Evolutionary conservation across 2,113 vertebrate genomes (phyloP).

Genomic region (Ifrita kowaldi): DNA sequence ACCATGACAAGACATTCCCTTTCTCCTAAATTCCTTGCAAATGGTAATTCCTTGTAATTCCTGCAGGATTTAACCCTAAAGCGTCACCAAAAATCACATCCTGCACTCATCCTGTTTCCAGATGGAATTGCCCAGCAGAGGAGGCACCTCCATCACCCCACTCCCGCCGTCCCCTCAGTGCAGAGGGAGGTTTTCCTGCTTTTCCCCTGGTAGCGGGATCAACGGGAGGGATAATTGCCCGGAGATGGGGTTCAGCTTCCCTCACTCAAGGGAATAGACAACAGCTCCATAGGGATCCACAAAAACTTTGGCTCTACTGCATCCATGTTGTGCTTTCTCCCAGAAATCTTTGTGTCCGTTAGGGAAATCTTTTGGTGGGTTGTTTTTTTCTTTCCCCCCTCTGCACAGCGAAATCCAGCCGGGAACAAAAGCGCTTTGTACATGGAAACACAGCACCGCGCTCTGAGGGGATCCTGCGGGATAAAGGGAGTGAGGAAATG

Average conservation of each 20-base stretch:
- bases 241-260: not conserved
- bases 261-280: not conserved
- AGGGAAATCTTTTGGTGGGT: not conserved
- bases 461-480: not conserved
- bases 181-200: not conserved
- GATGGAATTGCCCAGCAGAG: not conserved
- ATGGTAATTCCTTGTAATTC: not conserved
- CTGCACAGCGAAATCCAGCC: not conserved
- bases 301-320: not conserved
- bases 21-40: not conserved
- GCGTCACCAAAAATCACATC: not conserved
- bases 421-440: not conserved
- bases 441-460: not conserved
- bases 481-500: not conserved
- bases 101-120: not conserved
- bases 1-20: rapidly evolving
- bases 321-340: not conserved
- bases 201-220: not conserved
- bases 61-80: not conserved
- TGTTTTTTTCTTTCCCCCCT: rapidly evolving
- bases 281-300: not conserved
- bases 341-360: not conserved
- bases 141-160: not conserved
- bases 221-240: not conserved
- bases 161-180: not conserved